Evolutionary conservation across 2,888 invertebrate genomes (phyloP).

Genomic region (Scaptodrosophila latifasciaeformis): DNA sequence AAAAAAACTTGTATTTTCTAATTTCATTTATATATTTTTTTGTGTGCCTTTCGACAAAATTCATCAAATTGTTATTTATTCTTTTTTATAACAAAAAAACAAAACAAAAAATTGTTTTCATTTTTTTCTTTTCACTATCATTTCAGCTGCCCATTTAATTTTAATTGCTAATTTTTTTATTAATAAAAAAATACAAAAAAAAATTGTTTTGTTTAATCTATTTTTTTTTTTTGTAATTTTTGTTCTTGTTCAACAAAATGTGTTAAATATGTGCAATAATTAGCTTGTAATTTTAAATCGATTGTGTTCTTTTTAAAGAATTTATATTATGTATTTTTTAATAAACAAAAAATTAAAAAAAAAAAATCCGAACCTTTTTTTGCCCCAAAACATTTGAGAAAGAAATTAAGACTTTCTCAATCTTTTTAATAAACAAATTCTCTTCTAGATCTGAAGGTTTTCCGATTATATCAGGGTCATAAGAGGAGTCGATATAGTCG

Average conservation of each 20-base stretch:
- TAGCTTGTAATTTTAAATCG: constrained; percentile 38
- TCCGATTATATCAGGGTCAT: too few species aligned
- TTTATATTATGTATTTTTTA: constrained; percentile 14
- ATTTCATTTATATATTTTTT: constrained; percentile 12
- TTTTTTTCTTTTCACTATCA: neutral
- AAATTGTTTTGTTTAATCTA: constrained; percentile 18
- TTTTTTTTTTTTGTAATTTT: constrained; percentile 18
- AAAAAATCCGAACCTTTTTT: too few species aligned
- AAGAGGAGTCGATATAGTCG: too few species aligned
- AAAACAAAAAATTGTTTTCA: constrained; percentile 12
- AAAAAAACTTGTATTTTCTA: constrained; percentile 5
- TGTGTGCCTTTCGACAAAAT: constrained; percentile 25
- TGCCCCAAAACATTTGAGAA: neutral
- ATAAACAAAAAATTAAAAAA: constrained; percentile 14
- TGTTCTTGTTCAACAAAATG: constrained; percentile 36
- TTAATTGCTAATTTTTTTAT: neutral
- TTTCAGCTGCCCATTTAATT: neutral
- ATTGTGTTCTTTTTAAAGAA: constrained; percentile 6
- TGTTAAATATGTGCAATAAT: constrained; percentile 62
- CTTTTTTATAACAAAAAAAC: neutral
- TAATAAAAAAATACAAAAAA: constrained; percentile 1
- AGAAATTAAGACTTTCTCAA: too few species aligned
- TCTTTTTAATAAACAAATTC: too few species aligned
- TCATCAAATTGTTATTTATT: constrained; percentile 12
- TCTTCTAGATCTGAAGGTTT: too few species aligned